A percentile compares a stretch with the other conserved stretches of the same genome.
phyloP scores from a whole-genome alignment of 2,797 vertebrate genomes.

The Rousettus madagascariensis region DNA sequence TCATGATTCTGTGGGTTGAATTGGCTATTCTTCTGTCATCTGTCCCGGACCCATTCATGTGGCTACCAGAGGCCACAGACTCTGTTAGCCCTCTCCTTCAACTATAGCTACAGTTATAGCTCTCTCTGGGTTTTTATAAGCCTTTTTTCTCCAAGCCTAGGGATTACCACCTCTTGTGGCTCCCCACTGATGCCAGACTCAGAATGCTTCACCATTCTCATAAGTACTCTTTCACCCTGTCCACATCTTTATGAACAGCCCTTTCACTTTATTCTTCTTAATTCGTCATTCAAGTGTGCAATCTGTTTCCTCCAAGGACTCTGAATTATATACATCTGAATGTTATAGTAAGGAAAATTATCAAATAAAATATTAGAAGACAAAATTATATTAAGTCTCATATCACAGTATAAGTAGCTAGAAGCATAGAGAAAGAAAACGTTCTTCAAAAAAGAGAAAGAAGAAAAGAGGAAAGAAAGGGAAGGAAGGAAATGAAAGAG shows the following conservation, averaged over 20 bases:
- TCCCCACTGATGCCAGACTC: not conserved
- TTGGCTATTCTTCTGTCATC: not conserved
- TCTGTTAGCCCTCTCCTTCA: not conserved
- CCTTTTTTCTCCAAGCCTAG: not conserved
- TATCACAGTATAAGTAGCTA: not conserved
- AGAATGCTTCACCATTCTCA: not conserved
- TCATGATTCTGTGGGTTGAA: not conserved
- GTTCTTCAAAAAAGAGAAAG: not conserved
- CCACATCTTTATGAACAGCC: not conserved
- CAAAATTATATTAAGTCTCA: not conserved
- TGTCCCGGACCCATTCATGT: not conserved
- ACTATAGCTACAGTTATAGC: not conserved
- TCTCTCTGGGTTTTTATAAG: not conserved
- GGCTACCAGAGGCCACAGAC: not conserved
- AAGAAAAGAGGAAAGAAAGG: not conserved
- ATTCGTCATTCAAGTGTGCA: not conserved
- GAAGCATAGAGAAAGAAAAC: not conserved
- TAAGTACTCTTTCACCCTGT: not conserved
- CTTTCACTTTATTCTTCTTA: not conserved
- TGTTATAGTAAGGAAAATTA: not conserved
- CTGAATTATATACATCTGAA: not conserved
- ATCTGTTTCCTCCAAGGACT: not conserved
- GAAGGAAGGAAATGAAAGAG: not conserved
- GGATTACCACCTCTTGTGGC: not conserved
- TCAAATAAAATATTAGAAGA: not conserved